These are phyloP conservation scores for Vicugna pacos DNA, from an alignment of 2,113 vertebrate genomes.

Conservation along the genomic window DNA sequence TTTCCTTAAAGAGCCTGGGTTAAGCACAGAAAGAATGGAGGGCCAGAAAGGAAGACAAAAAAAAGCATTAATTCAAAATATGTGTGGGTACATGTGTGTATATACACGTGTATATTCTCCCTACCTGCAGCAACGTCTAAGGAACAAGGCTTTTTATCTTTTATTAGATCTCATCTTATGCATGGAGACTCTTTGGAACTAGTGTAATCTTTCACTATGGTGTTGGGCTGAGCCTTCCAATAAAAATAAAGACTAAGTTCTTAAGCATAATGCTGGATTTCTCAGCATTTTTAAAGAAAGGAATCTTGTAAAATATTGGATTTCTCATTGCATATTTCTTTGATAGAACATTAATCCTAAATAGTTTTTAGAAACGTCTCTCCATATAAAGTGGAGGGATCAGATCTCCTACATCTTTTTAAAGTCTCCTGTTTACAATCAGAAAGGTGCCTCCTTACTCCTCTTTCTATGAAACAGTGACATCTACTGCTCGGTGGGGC, in stretches of 20 bases:
- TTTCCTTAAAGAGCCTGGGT: neutral
- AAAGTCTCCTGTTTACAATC: neutral
- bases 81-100: too few species aligned
- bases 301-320: neutral
- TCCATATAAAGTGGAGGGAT: neutral
- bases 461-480: constrained; percentile 79
- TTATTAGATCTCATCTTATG: neutral
- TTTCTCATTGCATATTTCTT: neutral
- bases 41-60: neutral
- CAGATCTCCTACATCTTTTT: neutral
- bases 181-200: neutral
- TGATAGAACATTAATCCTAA: neutral
- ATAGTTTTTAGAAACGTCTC: constrained; percentile 31
- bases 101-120: neutral
- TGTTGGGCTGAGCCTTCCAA: neutral
- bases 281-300: neutral
- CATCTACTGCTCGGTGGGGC: constrained; percentile 67
- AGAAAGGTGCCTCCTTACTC: neutral
- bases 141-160: neutral
- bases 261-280: neutral
- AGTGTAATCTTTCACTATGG: neutral
- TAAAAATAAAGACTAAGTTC: neutral
- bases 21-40: neutral
- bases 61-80: neutral
- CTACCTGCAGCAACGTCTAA: neutral